Evolutionary conservation across 2,113 vertebrate genomes (phyloP).

Genomic region (Lynx canadensis): DNA sequence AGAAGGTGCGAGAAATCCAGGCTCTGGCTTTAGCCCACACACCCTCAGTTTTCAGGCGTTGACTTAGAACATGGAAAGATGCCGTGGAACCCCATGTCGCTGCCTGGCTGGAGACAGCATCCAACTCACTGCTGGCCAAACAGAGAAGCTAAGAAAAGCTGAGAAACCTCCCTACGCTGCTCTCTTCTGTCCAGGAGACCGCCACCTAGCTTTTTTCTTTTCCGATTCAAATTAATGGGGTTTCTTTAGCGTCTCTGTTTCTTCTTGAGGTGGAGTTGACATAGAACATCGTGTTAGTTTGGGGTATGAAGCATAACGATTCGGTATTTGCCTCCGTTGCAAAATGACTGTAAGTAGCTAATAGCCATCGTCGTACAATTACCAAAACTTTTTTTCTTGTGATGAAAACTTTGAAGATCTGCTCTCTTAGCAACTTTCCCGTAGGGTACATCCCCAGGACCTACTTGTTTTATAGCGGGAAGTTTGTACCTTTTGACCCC

Average conservation of each 20-base stretch:
- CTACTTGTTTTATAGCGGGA: neutral
- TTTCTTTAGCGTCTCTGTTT: neutral
- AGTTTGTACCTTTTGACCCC: neutral
- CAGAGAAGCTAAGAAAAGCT: neutral
- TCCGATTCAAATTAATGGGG: neutral
- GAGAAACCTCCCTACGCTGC: fast-evolving
- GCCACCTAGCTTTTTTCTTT: too few species aligned
- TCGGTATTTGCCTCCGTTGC: neutral
- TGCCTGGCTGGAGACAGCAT: fast-evolving
- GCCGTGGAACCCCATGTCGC: neutral
- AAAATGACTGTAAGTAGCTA: neutral
- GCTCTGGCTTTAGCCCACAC: neutral
- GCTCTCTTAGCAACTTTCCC: neutral
- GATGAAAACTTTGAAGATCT: neutral
- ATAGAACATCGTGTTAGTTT: neutral
- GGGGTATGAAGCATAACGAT: neutral
- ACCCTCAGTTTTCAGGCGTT: neutral
- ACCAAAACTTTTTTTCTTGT: neutral
- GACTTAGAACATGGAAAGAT: neutral
- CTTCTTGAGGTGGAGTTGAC: neutral
- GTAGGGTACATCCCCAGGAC: neutral
- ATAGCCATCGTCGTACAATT: neutral
- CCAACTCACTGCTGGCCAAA: neutral
- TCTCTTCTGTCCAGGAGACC: neutral
- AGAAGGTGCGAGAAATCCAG: neutral